Conservation (phyloP, 2,888 invertebrate genomes). For the Leucophenga maculata region DNA sequence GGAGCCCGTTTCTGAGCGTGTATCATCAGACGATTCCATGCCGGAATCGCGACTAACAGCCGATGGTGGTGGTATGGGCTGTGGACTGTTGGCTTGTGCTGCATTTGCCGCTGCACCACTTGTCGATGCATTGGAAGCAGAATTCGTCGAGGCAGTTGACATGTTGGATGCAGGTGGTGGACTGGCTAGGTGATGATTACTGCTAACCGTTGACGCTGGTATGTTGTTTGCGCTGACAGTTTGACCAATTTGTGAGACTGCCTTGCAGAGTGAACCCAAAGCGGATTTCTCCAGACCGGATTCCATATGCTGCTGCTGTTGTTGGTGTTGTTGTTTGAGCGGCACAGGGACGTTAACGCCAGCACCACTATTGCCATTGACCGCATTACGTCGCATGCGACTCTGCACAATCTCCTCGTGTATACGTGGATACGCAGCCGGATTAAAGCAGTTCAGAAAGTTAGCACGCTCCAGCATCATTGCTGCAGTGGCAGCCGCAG, state of each 20-base stretch:
- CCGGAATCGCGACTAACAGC: slow-evolving; percentile 71
- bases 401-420: slow-evolving; percentile 71
- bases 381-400: slow-evolving; percentile 61
- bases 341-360: slow-evolving; percentile 23
- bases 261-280: slow-evolving; percentile 79
- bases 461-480: slow-evolving; percentile 71
- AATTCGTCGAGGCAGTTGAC: slow-evolving; percentile 54
- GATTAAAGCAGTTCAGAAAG: slow-evolving; percentile 71
- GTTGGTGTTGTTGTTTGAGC: slow-evolving; percentile 29
- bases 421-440: slow-evolving; percentile 70
- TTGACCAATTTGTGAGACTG: slow-evolving; percentile 80
- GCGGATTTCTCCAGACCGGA: slow-evolving; percentile 74
- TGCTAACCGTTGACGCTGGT: slow-evolving; percentile 43
- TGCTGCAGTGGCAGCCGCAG: slow-evolving; percentile 69
- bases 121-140: slow-evolving; percentile 54
- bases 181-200: slow-evolving; percentile 48
- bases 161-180: slow-evolving; percentile 57
- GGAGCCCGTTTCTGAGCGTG: slow-evolving; percentile 71
- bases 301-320: slow-evolving; percentile 38
- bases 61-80: slow-evolving; percentile 70
- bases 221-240: slow-evolving; percentile 38
- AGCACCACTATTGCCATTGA: slow-evolving; percentile 37
- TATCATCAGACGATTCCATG: slow-evolving; percentile 72
- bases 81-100: slow-evolving; percentile 58
- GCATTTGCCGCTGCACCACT: slow-evolving; percentile 46